Evolutionary conservation across 2,888 invertebrate species (phyloP).

Genomic region (Chrysolina oricalcia): DNA sequence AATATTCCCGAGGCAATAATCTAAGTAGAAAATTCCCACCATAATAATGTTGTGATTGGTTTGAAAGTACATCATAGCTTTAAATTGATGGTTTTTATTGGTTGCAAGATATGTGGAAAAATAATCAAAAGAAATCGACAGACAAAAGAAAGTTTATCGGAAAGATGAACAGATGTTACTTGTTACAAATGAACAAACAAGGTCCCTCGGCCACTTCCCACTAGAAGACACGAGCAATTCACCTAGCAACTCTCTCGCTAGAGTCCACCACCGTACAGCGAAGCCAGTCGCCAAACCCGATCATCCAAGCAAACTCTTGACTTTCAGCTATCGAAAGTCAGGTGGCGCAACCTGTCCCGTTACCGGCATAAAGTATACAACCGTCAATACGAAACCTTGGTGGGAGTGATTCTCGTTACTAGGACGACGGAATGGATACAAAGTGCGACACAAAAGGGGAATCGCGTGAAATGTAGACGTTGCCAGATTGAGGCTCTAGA

Average conservation of each 20-base stretch:
- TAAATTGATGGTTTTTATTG: too few species aligned
- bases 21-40: too few species aligned
- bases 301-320: neutral
- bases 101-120: too few species aligned
- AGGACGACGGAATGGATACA: neutral
- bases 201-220: too few species aligned
- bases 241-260: neutral
- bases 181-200: too few species aligned
- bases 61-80: too few species aligned
- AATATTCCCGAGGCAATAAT: too few species aligned
- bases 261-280: neutral
- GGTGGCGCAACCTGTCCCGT: constrained; percentile 37
- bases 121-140: too few species aligned
- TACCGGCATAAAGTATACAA: neutral
- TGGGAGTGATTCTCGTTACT: neutral
- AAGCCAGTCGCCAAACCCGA: neutral
- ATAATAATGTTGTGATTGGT: too few species aligned
- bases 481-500: neutral
- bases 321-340: constrained; percentile 23
- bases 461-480: neutral
- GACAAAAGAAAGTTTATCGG: too few species aligned
- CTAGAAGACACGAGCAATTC: too few species aligned
- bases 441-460: neutral
- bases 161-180: too few species aligned
- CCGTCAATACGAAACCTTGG: neutral